A percentile compares a stretch with the other conserved stretches of the same genome.
Evolutionary conservation across 2,113 vertebrate species (phyloP).

Genomic region (Bubalus kerabau): DNA sequence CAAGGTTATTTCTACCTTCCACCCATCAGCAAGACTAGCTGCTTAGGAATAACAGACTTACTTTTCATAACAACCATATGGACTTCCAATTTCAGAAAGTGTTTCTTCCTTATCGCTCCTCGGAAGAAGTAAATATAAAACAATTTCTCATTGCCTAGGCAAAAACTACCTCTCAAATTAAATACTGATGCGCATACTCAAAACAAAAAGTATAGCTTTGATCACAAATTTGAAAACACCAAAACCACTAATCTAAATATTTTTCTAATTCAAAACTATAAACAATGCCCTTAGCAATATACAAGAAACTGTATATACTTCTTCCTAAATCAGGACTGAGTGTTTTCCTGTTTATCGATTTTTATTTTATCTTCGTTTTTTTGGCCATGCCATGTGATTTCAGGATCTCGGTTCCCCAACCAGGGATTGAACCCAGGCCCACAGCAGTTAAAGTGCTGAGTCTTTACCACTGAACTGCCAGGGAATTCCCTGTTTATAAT

Average conservation of each 20-base stretch:
- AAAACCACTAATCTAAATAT: background rate
- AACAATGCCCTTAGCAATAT: background rate
- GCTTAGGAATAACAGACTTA: background rate
- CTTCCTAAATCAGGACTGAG: background rate
- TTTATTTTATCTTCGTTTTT: background rate
- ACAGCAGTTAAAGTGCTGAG: background rate
- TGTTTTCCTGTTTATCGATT: background rate
- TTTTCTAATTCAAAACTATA: slow-evolving; percentile 15
- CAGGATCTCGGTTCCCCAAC: background rate
- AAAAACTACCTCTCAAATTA: background rate
- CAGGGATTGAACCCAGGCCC: background rate
- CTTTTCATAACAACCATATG: background rate
- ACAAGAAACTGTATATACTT: background rate
- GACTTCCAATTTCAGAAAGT: background rate
- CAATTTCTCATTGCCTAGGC: background rate
- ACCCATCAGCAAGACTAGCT: background rate
- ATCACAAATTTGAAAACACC: background rate
- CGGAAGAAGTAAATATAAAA: background rate
- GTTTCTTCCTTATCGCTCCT: background rate
- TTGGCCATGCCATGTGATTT: background rate
- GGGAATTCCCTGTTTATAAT: background rate
- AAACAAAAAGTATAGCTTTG: background rate
- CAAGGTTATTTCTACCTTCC: background rate
- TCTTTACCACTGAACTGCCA: background rate
- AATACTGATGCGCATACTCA: background rate